Conservation (phyloP, 1,140 invertebrate genomes). For the Caenorhabditis elegans region DNA sequence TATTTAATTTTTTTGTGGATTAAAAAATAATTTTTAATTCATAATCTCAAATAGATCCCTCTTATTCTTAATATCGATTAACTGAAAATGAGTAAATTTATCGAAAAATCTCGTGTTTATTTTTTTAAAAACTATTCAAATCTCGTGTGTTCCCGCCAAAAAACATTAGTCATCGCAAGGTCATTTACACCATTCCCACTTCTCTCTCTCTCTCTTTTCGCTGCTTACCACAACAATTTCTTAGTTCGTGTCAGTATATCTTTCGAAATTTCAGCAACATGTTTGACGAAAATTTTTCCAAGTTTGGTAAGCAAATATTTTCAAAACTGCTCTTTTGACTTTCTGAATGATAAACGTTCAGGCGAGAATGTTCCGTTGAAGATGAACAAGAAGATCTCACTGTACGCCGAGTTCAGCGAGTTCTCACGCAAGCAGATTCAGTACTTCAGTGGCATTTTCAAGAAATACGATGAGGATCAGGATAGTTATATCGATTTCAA, state of each 20-base stretch:
- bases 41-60: no score
- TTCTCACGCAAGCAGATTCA: slow-evolving; percentile 44
- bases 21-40: no score
- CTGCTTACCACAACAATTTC: no score
- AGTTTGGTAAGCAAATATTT: slow-evolving; percentile 33
- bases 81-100: no score
- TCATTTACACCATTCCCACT: background rate
- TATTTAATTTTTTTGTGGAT: no score
- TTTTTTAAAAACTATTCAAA: background rate
- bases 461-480: slow-evolving; percentile 46
- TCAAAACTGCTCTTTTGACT: no score
- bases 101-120: no score
- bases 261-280: slow-evolving; percentile 22
- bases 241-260: no score
- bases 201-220: background rate
- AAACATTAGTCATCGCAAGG: background rate
- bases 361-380: slow-evolving; percentile 38
- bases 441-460: slow-evolving; percentile 42
- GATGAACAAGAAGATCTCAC: slow-evolving; percentile 29
- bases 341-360: background rate
- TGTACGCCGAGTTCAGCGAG: slow-evolving; percentile 43
- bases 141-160: background rate
- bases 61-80: no score
- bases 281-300: slow-evolving; percentile 37
- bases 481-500: slow-evolving; percentile 44